phyloP scores from a whole-genome alignment of 2,888 invertebrate genomes.

The Drosophila subsilvestris region DNA sequence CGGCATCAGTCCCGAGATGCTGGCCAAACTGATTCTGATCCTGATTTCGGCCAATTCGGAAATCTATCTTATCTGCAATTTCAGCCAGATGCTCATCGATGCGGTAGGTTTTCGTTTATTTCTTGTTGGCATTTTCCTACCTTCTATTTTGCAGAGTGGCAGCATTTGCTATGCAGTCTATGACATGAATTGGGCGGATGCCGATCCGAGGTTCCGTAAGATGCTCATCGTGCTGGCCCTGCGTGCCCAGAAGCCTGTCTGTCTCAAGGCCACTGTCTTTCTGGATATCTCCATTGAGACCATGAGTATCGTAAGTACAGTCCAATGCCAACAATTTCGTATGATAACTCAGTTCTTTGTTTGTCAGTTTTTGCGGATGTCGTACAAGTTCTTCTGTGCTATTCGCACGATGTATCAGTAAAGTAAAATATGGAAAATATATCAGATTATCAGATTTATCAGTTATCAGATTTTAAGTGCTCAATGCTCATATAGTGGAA shows the following conservation, averaged over 20 bases:
- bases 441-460: too few relatives aligned
- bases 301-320: constrained; percentile 63
- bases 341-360: neutral
- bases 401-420: constrained; percentile 74
- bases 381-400: constrained; percentile 70
- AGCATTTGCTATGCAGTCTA: constrained; percentile 61
- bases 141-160: constrained; percentile 51
- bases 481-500: neutral
- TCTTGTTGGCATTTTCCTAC: neutral
- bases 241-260: constrained; percentile 67
- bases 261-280: constrained; percentile 66
- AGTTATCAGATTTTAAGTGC: neutral
- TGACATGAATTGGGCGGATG: constrained; percentile 62
- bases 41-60: constrained; percentile 67
- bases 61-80: constrained; percentile 76
- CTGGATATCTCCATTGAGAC: constrained; percentile 69
- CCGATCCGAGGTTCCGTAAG: constrained; percentile 62
- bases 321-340: neutral
- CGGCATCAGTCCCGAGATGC: constrained; percentile 47
- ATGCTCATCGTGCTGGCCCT: constrained; percentile 64
- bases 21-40: constrained; percentile 64
- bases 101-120: constrained; percentile 56
- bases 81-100: constrained; percentile 68
- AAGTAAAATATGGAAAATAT: too few relatives aligned
- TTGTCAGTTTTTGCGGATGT: constrained; percentile 62